phyloP scores from a whole-genome alignment of 2,113 vertebrate species.

The Candoia aspera region DNA sequence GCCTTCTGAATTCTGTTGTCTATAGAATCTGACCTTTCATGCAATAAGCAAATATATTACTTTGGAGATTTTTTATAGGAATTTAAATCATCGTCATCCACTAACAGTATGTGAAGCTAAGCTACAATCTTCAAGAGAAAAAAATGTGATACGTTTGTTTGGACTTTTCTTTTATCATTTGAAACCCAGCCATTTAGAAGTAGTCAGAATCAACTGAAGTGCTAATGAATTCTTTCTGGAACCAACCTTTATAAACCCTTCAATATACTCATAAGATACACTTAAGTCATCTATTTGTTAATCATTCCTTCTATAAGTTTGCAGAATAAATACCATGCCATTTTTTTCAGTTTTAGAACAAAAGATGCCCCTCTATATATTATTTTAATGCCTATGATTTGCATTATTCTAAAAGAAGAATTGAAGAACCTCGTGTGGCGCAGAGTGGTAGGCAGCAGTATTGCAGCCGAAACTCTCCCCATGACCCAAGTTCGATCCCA shows the following conservation, averaged over 20 bases:
- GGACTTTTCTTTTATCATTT: slow-evolving; percentile 33
- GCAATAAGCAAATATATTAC: slow-evolving; percentile 39
- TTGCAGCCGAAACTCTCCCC: too few species aligned
- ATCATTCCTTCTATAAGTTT: neutral
- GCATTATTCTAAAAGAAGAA: neutral
- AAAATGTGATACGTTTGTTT: slow-evolving; percentile 20
- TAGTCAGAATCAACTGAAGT: neutral
- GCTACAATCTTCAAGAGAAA: neutral
- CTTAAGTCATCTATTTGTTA: neutral
- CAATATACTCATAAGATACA: neutral
- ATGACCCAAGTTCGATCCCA: too few species aligned
- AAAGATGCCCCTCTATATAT: neutral
- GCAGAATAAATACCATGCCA: neutral
- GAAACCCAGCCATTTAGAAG: slow-evolving; percentile 1
- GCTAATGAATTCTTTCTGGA: slow-evolving; percentile 34
- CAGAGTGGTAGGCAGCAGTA: too few species aligned
- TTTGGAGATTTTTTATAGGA: slow-evolving; percentile 2
- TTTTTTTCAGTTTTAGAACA: neutral
- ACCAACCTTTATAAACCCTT: neutral
- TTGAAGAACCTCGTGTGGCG: too few species aligned
- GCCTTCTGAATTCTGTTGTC: slow-evolving; percentile 38
- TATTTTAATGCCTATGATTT: slow-evolving; percentile 6
- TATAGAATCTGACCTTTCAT: slow-evolving; percentile 35
- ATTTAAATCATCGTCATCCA: slow-evolving; percentile 33
- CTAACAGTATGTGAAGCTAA: slow-evolving; percentile 4